Evolutionary conservation across 92 coral and sea anemone genomes (phyloP), one percentile per base, ranked within the genome.

Genomic region (Anthopleura xanthogrammica): DNA sequence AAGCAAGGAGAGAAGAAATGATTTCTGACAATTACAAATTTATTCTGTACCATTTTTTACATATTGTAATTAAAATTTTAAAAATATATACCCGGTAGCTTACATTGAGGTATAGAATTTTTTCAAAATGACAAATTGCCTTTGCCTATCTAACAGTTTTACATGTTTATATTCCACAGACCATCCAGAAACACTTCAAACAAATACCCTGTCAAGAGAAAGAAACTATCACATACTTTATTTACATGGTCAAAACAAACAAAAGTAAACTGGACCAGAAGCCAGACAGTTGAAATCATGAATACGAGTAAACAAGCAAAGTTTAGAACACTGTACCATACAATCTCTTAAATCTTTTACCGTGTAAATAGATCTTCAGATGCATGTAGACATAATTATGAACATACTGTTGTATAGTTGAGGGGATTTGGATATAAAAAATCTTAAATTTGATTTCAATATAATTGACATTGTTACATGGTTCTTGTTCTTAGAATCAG

Each of bases 181-280:
- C 91, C 9, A 90, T 96, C 84, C 94, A 93, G 87, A 89, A 94
- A 85, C 99, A 96, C 80, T 96, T 96, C 88, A 96, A 96, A 85
- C 94, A 92, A 81, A 87, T 96, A 40, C 93, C 92, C 29, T 93
- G 95, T 75, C 99, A 95, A 57, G 99, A 96, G 82, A 94, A 94
- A 81, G 99, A 96, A 84, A 96, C 99, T 6, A 88, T 96, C 0
- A 83, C 99, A 76, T 91, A 86, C 71, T 96, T 96, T 76, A 94
- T 96, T 64, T 96, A 96, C 93, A 96, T 94, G 99, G 93, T 93
- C 43, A 96, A 96, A 86, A 94, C 99, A 52, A 91, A 87, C 82
- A 96, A 94, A 81, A 96, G 98, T 85, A 96, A 96, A 83, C 88
- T 92, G 79, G 99, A 96, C 80, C 99, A 96, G 82, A 96, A 96